A percentile compares a stretch with the other conserved stretches of the same genome.
phyloP scores from a whole-genome alignment of 1,140 invertebrate genomes.

The Aricia agestis region DNA sequence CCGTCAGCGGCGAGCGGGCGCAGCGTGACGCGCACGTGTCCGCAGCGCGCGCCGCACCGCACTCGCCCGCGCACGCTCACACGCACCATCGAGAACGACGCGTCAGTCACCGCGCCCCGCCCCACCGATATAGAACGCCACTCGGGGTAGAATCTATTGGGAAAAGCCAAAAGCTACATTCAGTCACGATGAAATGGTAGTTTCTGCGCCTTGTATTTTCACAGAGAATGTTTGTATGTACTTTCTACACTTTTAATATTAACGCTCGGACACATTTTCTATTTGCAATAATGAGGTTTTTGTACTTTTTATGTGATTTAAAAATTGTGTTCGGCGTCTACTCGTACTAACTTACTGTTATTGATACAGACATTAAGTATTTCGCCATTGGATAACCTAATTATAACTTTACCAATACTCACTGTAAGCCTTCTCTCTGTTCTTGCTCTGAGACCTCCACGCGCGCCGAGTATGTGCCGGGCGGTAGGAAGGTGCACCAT shows the following conservation, averaged over 20 bases:
- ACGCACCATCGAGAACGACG: constrained; percentile 84
- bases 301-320: no score
- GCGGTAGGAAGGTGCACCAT: constrained; percentile 84
- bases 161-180: not conserved
- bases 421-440: constrained; percentile 80
- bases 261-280: no score
- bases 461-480: constrained; percentile 82
- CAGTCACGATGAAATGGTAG: no score
- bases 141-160: constrained; percentile 82
- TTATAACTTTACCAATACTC: constrained; percentile 44
- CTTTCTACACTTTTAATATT: no score
- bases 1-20: constrained; percentile 78
- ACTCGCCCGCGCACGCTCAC: constrained; percentile 55
- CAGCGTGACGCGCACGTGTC: constrained; percentile 76
- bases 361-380: no score
- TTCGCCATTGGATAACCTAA: no score
- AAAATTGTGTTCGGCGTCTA: no score
- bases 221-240: no score
- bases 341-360: no score
- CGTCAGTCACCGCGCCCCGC: constrained; percentile 75
- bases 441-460: constrained; percentile 82
- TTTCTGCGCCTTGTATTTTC: no score
- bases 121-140: constrained; percentile 80
- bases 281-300: no score
- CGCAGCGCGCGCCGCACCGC: constrained; percentile 71